Base-by-base conservation (phyloP, 2,888 invertebrate genomes). In the Erannis defoliaria region DNA sequence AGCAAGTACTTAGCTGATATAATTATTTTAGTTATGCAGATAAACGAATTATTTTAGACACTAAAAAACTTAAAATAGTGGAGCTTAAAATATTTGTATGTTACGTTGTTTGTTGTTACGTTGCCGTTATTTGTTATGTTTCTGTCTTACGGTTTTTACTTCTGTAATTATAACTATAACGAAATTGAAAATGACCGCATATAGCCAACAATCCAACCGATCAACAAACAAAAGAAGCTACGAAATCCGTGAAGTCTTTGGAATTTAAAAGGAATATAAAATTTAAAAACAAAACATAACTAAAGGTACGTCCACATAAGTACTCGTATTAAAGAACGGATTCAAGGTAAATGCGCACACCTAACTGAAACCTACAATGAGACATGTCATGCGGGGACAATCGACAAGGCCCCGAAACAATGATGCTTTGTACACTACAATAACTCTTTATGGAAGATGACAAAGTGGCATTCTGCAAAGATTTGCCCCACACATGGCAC, bases 391-490 rank as follows among this genome's bases (percentile, higher is more conserved):
- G 73, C 74, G 72, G 78, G 72, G 78, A 89, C 89, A 89, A 89
- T 88, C 74, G 81, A 88, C 89, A 89, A 89, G 86, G 85, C 75
- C 78, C 68, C 55, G 43, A 72, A 71, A 90, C 86, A 90, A 89
- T 87, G 78, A 67, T 51, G 70, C 88, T 89, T 88, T 89, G 86
- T 88, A 67, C 62, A 23, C 68, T 58, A 85, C 85, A 89, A 87
- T 86, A 82, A 80, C 80, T 84, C 86, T 85, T 88, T 88, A 88
- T 85, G 78, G 73, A 75, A 77, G 76, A 78, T 82, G 83, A 88
- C 88, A 87, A 86, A 85, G 84, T 85, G 80, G 78, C 77, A 82
- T 86, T 85, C 80, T 80, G 88, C 87, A 84, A 85, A 86, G 89
- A 89, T 90, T 89, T 89, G 80, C 88, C 84, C 77, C 84, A 85